phyloP scores from a whole-genome alignment of 2,888 invertebrate species.

The Sabellastarte sp. region DNA sequence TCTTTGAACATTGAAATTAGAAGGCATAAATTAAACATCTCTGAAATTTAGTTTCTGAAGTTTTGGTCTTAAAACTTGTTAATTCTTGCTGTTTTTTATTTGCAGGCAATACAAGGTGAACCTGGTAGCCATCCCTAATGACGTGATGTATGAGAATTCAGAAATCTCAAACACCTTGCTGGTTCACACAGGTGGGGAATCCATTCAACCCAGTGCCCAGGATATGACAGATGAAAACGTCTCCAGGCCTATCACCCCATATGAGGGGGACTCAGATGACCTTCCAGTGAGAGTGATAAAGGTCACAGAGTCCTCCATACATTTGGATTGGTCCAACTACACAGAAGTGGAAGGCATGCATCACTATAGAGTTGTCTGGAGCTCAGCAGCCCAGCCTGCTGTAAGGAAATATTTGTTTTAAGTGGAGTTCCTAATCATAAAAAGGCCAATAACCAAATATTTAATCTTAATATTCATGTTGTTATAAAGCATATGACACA shows the following conservation, averaged over 20 bases:
- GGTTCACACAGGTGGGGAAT: slow-evolving; percentile 35
- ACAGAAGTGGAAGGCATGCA: slow-evolving; percentile 44
- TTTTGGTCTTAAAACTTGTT: no score
- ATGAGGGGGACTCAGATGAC: slow-evolving; percentile 39
- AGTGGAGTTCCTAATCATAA: no score
- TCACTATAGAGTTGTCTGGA: slow-evolving; percentile 56
- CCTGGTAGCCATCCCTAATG: slow-evolving; percentile 49
- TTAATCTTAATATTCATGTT: no score
- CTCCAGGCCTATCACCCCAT: background rate
- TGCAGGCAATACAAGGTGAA: slow-evolving; percentile 50
- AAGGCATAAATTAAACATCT: no score
- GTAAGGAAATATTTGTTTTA: no score
- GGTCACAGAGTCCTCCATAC: slow-evolving; percentile 51
- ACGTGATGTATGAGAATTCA: slow-evolving; percentile 46
- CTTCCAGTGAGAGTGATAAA: slow-evolving; percentile 50
- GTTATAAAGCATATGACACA: no score
- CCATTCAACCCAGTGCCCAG: background rate
- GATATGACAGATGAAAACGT: background rate
- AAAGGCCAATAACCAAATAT: no score
- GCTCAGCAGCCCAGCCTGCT: slow-evolving; percentile 56
- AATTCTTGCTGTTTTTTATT: background rate
- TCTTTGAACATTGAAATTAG: no score
- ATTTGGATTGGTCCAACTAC: slow-evolving; percentile 55
- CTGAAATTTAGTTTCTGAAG: no score
- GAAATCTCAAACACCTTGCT: slow-evolving; percentile 50